Percentiles rank a stretch among this genome's conserved stretches.
phyloP scores from a whole-genome alignment of 2,113 vertebrate genomes.

The Channa argus region DNA sequence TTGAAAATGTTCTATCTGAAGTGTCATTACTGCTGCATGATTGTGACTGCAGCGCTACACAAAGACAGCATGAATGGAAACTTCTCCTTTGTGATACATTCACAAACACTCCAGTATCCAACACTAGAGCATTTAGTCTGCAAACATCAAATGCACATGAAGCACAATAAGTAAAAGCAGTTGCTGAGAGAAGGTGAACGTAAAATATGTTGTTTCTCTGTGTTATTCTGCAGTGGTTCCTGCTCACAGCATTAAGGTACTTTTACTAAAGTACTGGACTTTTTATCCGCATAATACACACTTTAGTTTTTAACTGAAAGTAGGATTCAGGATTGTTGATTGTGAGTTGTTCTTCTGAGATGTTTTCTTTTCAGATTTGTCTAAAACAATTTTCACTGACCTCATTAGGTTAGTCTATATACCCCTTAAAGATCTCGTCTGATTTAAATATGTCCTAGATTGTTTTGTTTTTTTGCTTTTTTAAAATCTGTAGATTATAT shows the following conservation, averaged over 20 bases:
- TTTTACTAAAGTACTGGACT: not conserved
- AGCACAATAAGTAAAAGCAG: too few species aligned
- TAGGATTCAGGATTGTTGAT: too few species aligned
- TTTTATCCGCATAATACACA: not conserved
- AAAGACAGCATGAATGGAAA: not conserved
- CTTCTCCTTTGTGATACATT: not conserved
- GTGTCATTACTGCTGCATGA: not conserved
- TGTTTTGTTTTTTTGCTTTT: not conserved
- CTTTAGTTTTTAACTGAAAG: too few species aligned
- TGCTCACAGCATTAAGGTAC: not conserved
- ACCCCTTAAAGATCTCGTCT: too few species aligned
- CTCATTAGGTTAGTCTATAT: not conserved
- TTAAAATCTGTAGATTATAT: too few species aligned
- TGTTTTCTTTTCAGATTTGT: too few species aligned
- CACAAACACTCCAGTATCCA: conserved; percentile 5
- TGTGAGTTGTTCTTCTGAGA: too few species aligned
- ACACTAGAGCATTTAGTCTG: not conserved
- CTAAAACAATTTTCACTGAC: not conserved
- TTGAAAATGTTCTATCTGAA: conserved; percentile 16
- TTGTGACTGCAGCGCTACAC: not conserved
- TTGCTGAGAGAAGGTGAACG: too few species aligned
- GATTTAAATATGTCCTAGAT: not conserved
- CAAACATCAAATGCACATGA: not conserved
- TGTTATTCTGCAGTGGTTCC: too few species aligned
- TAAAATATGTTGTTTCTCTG: too few species aligned